phyloP scores from a whole-genome alignment of 1,140 invertebrate species.

The Eulimnadia texana region DNA sequence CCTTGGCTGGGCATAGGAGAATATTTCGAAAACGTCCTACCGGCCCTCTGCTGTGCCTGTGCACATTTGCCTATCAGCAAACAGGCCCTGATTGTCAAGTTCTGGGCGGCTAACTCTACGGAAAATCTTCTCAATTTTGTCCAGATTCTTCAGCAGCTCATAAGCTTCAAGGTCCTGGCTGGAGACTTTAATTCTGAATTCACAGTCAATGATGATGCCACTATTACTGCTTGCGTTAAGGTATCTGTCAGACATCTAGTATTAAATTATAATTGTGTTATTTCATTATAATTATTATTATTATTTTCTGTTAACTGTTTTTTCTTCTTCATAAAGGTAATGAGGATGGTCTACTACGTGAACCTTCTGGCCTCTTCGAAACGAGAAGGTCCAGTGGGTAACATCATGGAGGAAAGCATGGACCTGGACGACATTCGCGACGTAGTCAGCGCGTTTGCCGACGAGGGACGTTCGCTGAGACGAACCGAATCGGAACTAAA shows the following conservation, averaged over 20 bases:
- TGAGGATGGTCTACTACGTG: conserved; percentile 75
- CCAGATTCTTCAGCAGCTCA: conserved; percentile 69
- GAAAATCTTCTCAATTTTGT: conserved; percentile 54
- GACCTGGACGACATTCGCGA: neutral
- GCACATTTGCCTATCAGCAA: conserved; percentile 52
- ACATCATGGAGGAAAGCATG: neutral
- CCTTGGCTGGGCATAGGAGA: conserved; percentile 61
- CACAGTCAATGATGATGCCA: conserved; percentile 65
- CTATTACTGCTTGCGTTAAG: conserved; percentile 64
- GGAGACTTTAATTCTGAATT: conserved; percentile 55
- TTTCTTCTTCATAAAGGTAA: too few species aligned
- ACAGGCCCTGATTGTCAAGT: conserved; percentile 61
- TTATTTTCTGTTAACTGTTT: conserved; percentile 13
- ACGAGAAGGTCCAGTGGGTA: conserved; percentile 35
- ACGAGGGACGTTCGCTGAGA: neutral
- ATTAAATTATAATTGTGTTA: too few species aligned
- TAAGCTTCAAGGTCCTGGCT: conserved; percentile 57
- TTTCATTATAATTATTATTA: conserved; percentile 14
- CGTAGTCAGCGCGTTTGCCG: neutral
- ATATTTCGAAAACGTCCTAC: conserved; percentile 65
- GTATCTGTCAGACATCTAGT: too few species aligned
- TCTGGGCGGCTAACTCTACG: conserved; percentile 59
- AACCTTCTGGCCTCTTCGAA: conserved; percentile 61
- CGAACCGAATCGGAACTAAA: neutral
- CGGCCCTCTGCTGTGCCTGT: conserved; percentile 62